Percentiles rank a stretch among this genome's conserved stretches.
phyloP scores from a whole-genome alignment of 2,797 vertebrate species.

The Tympanoctomys barrerae region DNA sequence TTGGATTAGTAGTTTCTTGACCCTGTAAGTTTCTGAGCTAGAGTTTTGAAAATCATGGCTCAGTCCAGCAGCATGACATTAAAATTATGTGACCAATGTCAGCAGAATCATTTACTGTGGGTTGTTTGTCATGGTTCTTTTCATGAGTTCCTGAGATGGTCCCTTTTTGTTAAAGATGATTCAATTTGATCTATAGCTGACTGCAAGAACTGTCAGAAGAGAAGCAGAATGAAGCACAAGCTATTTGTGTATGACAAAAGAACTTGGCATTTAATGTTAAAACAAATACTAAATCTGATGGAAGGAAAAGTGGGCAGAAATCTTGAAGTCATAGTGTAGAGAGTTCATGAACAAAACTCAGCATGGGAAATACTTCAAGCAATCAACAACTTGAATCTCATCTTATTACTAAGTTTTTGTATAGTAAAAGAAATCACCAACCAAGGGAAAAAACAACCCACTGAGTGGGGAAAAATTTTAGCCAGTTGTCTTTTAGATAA shows the following conservation, averaged over 20 bases:
- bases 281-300: too few species aligned
- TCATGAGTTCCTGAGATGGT: not conserved
- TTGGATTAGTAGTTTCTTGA: not conserved
- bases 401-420: too few species aligned
- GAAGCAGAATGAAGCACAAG: not conserved
- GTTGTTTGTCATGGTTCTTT: not conserved
- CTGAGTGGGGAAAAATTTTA: too few species aligned
- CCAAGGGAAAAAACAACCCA: too few species aligned
- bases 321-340: too few species aligned
- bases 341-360: too few species aligned
- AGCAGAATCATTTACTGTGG: not conserved
- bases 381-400: too few species aligned
- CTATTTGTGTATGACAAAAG: not conserved
- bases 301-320: too few species aligned
- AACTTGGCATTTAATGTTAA: too few species aligned
- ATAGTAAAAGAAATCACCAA: too few species aligned
- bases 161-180: not conserved
- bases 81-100: not conserved
- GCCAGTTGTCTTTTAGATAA: too few species aligned
- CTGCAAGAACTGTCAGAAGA: not conserved
- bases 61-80: not conserved
- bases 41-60: not conserved
- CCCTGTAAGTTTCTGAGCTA: not conserved
- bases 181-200: not conserved
- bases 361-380: too few species aligned